Evolutionary conservation across 2,888 invertebrate genomes (phyloP), one percentile per base, ranked within the genome.

Genomic region (Cecidostiba fungosa): DNA sequence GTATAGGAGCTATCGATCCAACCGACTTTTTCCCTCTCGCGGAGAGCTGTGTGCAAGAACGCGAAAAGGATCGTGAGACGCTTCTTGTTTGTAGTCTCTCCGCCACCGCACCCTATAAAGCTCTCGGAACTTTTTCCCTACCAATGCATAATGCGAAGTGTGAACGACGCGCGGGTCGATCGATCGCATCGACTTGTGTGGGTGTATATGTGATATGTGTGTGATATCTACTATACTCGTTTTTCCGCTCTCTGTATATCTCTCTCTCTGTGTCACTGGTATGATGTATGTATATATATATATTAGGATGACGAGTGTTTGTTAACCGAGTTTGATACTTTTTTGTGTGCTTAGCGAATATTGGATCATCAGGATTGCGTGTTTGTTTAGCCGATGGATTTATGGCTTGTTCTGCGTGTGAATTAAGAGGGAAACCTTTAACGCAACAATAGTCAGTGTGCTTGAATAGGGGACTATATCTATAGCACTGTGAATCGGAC

Each of bases 1-100:
- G 12, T 19, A 23, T 3, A 3, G 19, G 54, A n/a, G 50, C 47
- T 82, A 82, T 82, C 36, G 82, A 82, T 82, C 66, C 66, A 14
- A 6, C 3, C 32, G 23, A 39, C 74, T 59, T 72, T 36, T 70
- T 59, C 12, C 19, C 50, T 19, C 54, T 59, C 23, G n/a, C n/a
- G 6, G 6, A 5, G 50, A 8, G 19, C 3, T 8, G 14, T 8
- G 29, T 29, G 32, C 23, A 43, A 82, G 66, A 73, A 81, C 39
- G 62, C 39, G 70, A 80, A 80, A 72, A 36, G 26, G 32, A 72
- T 72, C 79, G 50, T 36, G 54, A 23, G 54, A 23, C 43, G 43
- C 50, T 50, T 32, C 32, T 36, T 72, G 16, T 70, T 66, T 66
- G 66, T 66, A 29, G 26, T 32, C 69, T 36, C 72, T 32, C 26